These are phyloP conservation scores for Silurus aristotelis DNA, from an alignment of 2,797 vertebrate genomes.

Conservation along the genomic window DNA sequence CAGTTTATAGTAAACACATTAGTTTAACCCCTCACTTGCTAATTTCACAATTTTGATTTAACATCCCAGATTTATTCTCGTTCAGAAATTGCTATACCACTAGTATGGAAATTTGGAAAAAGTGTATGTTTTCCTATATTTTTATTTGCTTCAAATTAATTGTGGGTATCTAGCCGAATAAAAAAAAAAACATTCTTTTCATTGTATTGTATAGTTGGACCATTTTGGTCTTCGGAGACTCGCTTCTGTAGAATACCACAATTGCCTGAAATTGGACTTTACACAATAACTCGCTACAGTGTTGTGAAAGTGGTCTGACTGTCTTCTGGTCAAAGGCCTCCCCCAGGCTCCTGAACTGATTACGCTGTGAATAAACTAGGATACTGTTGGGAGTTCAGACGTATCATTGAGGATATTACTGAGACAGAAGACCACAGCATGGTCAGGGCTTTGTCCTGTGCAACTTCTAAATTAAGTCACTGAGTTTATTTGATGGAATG, in stretches of 20 bases:
- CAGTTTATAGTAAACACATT: not conserved
- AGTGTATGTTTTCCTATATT: constrained; percentile 13
- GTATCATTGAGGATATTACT: constrained; percentile 72
- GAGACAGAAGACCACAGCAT: constrained; percentile 75
- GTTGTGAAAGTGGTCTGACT: constrained; percentile 59
- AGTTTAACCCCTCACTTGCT: not conserved
- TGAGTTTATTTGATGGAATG: constrained; percentile 77
- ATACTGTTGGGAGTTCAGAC: constrained; percentile 69
- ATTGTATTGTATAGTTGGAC: constrained; percentile 65
- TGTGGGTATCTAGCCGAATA: constrained; percentile 56
- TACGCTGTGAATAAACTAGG: constrained; percentile 66
- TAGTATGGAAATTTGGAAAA: constrained; percentile 10
- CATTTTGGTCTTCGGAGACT: constrained; percentile 65
- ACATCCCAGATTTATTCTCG: not conserved
- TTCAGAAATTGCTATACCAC: not conserved
- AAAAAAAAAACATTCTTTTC: constrained; percentile 49
- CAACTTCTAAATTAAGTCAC: constrained; percentile 75
- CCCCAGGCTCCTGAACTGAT: constrained; percentile 67
- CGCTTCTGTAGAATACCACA: constrained; percentile 73
- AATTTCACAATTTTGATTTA: not conserved
- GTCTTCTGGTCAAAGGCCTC: constrained; percentile 59
- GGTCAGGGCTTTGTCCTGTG: constrained; percentile 75
- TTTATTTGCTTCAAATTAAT: constrained; percentile 62
- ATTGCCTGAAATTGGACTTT: constrained; percentile 71
- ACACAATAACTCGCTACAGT: constrained; percentile 66